Base-by-base conservation (phyloP, 2,888 invertebrate species). In the Synanthedon formicaeformis region DNA sequence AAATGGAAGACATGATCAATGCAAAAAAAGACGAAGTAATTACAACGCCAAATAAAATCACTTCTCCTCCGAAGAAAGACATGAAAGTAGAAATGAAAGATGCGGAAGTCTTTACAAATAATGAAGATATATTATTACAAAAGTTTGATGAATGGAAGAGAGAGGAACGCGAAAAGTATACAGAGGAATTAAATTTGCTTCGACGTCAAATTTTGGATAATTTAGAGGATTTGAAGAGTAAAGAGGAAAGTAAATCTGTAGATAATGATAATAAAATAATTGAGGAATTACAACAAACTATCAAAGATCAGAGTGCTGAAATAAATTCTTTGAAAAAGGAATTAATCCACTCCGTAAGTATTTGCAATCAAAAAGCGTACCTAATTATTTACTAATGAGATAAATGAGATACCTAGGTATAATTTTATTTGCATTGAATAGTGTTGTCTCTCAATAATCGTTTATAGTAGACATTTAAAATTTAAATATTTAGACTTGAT, bases 101-200 rank as follows among this genome's bases (percentile, higher is more conserved):
- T 54, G 78, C 70, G 18, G 80, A 79, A 60, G 78, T 79, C 14
- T 71, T 70, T 4, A 75, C 79, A 12, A 73, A 69, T 51, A 70
- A 69, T 50, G 81, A 81, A 57, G 72, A 69, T 51, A 69, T 72
- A 57, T 63, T 83, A 41, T 56, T 83, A 45, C 74, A 78, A 66
- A 85, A 74, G 69, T 81, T 81, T 57, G 89, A 81, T 64, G 80
- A 76, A 67, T 89, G 87, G 85, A 90, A 88, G 68, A 80, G 81
- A 64, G 73, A 85, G 64, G 88, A 89, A 66, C 75, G 87, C 56
- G 85, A 84, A 53, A 90, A 88, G 64, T 89, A 89, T 65, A 82
- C 82, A 48, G 83, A 83, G 62, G 86, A 89, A 72, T 87, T 90
- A 59, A 81, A 81, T 63, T 72, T 71, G 13, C 64, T 88, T 52